phyloP scores from a whole-genome alignment of 2,113 vertebrate genomes.

The Forbesichthys agassizii region DNA sequence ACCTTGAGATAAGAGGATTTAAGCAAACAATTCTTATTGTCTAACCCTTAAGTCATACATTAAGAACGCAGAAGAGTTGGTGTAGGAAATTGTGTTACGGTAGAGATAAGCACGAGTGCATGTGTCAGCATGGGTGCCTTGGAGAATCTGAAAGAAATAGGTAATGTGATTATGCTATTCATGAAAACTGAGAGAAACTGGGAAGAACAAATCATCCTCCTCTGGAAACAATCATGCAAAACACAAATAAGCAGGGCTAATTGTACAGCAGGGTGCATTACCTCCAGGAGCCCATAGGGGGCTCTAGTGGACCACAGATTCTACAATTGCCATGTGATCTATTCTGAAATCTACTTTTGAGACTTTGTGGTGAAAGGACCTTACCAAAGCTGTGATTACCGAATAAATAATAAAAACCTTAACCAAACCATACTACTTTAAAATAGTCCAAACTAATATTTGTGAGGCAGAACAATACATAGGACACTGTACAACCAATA shows the following conservation, averaged over 20 bases:
- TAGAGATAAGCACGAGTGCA: not conserved
- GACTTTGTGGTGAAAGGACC: constrained; percentile 62
- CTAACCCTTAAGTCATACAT: constrained; percentile 4
- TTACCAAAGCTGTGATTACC: constrained; percentile 66
- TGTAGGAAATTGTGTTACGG: constrained; percentile 4
- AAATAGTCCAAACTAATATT: constrained; percentile 30
- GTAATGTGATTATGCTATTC: constrained; percentile 45
- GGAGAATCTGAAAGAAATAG: constrained; percentile 27
- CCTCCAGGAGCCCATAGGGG: constrained; percentile 83
- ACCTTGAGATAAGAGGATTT: constrained; percentile 1
- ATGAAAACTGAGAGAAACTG: constrained; percentile 44
- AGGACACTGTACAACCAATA: not conserved
- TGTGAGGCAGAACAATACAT: constrained; percentile 15
- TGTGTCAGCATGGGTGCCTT: constrained; percentile 5
- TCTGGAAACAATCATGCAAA: constrained; percentile 22
- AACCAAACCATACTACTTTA: not conserved
- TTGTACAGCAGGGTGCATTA: constrained; percentile 47
- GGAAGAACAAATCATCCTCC: constrained; percentile 41
- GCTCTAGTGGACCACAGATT: constrained; percentile 89
- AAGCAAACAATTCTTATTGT: constrained; percentile 6
- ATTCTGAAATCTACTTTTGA: constrained; percentile 49
- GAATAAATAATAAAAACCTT: not conserved
- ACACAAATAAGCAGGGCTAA: constrained; percentile 40
- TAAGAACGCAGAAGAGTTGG: constrained; percentile 4
- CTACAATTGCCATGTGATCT: constrained; percentile 31